Evolutionary conservation across 2,888 invertebrate genomes (phyloP).

Genomic region (Cantharis rustica): DNA sequence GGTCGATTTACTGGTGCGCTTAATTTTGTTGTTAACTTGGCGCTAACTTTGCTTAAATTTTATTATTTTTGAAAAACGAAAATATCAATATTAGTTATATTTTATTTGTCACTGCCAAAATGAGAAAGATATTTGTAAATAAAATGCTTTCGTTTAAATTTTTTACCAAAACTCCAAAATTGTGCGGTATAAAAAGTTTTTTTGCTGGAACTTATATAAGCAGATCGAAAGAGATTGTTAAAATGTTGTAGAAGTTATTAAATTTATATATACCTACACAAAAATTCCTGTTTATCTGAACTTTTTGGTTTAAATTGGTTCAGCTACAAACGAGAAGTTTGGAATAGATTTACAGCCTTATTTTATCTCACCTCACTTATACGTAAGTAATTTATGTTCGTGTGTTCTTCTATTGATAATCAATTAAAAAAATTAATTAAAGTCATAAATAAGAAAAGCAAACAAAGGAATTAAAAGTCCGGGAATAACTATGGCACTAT

Average conservation of each 20-base stretch:
- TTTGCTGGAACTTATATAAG: neutral
- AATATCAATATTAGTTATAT: too few species aligned
- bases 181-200: neutral
- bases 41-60: neutral
- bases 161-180: too few species aligned
- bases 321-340: neutral
- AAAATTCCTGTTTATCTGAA: neutral
- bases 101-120: too few species aligned
- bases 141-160: too few species aligned
- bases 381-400: neutral
- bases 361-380: neutral
- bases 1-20: slow-evolving; percentile 17
- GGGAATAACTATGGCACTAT: neutral
- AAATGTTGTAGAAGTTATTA: neutral
- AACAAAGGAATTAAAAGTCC: neutral
- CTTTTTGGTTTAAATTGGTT: neutral
- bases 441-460: neutral
- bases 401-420: neutral
- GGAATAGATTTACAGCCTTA: neutral
- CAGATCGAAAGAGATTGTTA: neutral
- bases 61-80: neutral
- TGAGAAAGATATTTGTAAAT: too few species aligned
- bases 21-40: slow-evolving; percentile 13
- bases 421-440: neutral
- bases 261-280: neutral